Percentiles rank a stretch among this genome's conserved stretches.
Evolutionary conservation across 2,797 vertebrate genomes (phyloP).

Genomic region (Scleropages formosus): DNA sequence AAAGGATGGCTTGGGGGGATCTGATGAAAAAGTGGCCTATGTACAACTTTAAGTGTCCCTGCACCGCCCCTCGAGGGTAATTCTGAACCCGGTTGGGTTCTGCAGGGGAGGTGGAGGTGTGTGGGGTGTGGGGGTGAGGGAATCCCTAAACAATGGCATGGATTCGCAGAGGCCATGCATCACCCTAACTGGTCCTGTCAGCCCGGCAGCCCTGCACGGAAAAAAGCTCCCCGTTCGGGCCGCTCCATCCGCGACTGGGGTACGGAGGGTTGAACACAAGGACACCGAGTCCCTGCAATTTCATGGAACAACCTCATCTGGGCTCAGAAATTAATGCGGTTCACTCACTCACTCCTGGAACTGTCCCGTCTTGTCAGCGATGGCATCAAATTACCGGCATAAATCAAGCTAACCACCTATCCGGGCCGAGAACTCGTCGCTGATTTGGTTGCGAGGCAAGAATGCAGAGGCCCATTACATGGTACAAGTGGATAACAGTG

Average conservation of each 20-base stretch:
- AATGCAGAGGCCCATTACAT: slow-evolving; percentile 73
- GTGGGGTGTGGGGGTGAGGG: slow-evolving; percentile 29
- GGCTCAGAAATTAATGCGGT: too few species aligned
- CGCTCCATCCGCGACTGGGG: slow-evolving; percentile 45
- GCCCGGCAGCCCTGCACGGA: slow-evolving; percentile 51
- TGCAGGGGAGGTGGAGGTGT: slow-evolving; percentile 45
- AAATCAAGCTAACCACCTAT: slow-evolving; percentile 75
- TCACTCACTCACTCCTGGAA: too few species aligned
- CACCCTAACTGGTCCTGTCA: slow-evolving; percentile 53
- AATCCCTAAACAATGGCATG: slow-evolving; percentile 56
- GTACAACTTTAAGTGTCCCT: slow-evolving; percentile 69
- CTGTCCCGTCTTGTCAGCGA: too few species aligned
- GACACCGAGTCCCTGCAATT: too few species aligned
- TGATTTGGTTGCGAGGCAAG: slow-evolving; percentile 71
- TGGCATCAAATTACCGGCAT: slow-evolving; percentile 49
- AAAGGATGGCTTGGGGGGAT: slow-evolving; percentile 51
- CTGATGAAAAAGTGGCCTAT: slow-evolving; percentile 55
- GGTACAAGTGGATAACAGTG: slow-evolving; percentile 74
- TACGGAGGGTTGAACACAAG: slow-evolving; percentile 24
- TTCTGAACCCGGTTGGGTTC: slow-evolving; percentile 45
- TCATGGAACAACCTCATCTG: too few species aligned
- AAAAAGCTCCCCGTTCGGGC: slow-evolving; percentile 39
- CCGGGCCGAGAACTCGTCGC: slow-evolving; percentile 69
- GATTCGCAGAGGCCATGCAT: slow-evolving; percentile 53
- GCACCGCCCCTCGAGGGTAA: slow-evolving; percentile 55